phyloP scores from a whole-genome alignment of 2,888 invertebrate species.

The Drosophila kanekoi region DNA sequence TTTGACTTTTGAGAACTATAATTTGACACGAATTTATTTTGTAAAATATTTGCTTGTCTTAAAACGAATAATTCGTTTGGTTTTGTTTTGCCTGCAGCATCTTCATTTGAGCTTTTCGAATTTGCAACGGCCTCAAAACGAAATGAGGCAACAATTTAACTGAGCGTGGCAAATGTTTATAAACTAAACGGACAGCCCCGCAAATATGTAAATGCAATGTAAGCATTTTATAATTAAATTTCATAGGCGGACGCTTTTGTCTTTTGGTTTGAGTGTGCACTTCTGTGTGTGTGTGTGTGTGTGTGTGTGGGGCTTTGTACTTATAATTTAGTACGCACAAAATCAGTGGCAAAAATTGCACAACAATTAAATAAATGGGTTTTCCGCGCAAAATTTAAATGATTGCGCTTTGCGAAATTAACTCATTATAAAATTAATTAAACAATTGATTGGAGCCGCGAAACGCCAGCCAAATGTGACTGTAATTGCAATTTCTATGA shows the following conservation, averaged over 20 bases:
- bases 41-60: constrained; percentile 38
- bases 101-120: constrained; percentile 22
- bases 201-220: constrained; percentile 72
- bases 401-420: constrained; percentile 74
- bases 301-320: constrained; percentile 10
- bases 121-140: constrained; percentile 41
- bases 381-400: constrained; percentile 55
- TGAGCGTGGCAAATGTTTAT: constrained; percentile 66
- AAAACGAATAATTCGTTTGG: constrained; percentile 1
- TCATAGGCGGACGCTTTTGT: constrained; percentile 48
- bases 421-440: constrained; percentile 83
- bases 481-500: constrained; percentile 57
- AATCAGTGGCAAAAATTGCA: constrained; percentile 44
- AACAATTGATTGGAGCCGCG: constrained; percentile 73
- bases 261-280: constrained; percentile 4
- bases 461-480: constrained; percentile 38
- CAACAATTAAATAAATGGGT: constrained; percentile 53
- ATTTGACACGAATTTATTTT: constrained; percentile 76
- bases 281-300: background rate
- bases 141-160: constrained; percentile 55
- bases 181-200: constrained; percentile 49
- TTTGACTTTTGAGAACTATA: constrained; percentile 73
- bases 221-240: constrained; percentile 79
- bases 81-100: constrained; percentile 5
- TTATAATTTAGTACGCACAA: constrained; percentile 52